A percentile compares a stretch with the other conserved stretches of the same genome.
These are phyloP conservation scores for Podarcis lilfordi DNA, from an alignment of 2,797 vertebrate genomes.

Conservation along the genomic window DNA sequence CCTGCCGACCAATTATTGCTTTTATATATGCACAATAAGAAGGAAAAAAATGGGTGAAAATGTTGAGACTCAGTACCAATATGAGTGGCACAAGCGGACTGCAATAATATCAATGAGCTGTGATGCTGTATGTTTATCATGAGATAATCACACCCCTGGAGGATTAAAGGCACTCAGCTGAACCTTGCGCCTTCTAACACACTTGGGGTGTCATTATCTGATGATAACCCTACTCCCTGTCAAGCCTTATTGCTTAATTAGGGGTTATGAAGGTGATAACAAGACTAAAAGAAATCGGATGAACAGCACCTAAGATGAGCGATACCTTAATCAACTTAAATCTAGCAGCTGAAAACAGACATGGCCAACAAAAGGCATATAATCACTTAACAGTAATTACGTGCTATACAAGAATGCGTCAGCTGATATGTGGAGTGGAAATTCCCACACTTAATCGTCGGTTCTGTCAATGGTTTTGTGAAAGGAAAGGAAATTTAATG, in stretches of 20 bases:
- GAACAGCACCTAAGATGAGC: conserved; percentile 54
- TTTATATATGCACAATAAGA: not conserved
- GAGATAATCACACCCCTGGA: conserved; percentile 73
- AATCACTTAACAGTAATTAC: not conserved
- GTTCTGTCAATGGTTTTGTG: conserved; percentile 36
- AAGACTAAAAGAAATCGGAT: conserved; percentile 66
- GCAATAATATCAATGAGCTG: conserved; percentile 34
- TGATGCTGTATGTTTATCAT: conserved; percentile 59
- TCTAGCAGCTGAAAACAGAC: conserved; percentile 31
- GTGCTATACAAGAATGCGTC: conserved; percentile 27
- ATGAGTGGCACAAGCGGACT: not conserved
- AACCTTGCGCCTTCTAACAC: conserved; percentile 67
- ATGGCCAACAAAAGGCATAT: not conserved
- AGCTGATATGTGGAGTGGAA: conserved; percentile 54
- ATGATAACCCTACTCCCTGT: conserved; percentile 74
- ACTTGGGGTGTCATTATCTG: conserved; percentile 79
- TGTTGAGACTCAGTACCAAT: not conserved
- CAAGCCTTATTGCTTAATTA: conserved; percentile 77
- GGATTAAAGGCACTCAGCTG: conserved; percentile 70
- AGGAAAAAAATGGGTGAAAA: not conserved
- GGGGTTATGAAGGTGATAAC: conserved; percentile 71
- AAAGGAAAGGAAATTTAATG: conserved; percentile 72
- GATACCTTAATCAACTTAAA: conserved; percentile 69
- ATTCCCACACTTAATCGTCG: conserved; percentile 23
- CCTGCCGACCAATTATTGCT: not conserved